Evolutionary conservation across 35 echinoderm and acorn worm species (phyloP).

Genomic region (Eucidaris tribuloides): DNA sequence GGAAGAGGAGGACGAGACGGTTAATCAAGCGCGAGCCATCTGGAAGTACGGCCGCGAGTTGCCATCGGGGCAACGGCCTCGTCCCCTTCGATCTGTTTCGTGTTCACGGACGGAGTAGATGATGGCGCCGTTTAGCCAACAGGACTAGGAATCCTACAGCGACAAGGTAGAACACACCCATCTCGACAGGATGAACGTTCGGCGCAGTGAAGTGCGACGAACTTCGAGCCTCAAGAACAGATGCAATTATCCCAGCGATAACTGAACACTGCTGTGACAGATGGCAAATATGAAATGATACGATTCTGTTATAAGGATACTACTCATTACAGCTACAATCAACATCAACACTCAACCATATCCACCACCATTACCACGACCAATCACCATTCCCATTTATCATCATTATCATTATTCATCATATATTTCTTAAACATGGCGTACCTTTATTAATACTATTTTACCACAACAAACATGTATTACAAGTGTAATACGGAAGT

Average conservation of each 20-base stretch:
- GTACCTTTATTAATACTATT: no score
- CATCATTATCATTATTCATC: no score
- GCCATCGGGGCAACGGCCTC: neutral
- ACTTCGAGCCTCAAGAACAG: neutral
- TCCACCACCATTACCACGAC: no score
- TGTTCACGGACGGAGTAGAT: neutral
- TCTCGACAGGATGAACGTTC: neutral
- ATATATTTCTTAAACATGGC: no score
- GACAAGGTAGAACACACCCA: neutral
- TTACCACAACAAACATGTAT: no score
- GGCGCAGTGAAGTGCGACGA: neutral
- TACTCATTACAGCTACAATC: no score
- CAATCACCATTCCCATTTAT: no score
- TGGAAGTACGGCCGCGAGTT: neutral
- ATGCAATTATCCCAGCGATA: neutral
- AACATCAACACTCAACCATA: no score
- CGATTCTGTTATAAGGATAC: no score
- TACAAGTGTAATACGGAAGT: no score
- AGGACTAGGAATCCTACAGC: neutral
- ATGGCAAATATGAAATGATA: no score
- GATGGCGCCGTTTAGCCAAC: neutral
- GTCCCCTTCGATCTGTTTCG: neutral
- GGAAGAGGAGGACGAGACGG: neutral
- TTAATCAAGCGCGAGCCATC: neutral
- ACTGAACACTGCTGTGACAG: neutral